Percentiles rank a stretch among this genome's conserved stretches.
Conservation (phyloP, 1,140 invertebrate species). For the Odontomachus brunneus region DNA sequence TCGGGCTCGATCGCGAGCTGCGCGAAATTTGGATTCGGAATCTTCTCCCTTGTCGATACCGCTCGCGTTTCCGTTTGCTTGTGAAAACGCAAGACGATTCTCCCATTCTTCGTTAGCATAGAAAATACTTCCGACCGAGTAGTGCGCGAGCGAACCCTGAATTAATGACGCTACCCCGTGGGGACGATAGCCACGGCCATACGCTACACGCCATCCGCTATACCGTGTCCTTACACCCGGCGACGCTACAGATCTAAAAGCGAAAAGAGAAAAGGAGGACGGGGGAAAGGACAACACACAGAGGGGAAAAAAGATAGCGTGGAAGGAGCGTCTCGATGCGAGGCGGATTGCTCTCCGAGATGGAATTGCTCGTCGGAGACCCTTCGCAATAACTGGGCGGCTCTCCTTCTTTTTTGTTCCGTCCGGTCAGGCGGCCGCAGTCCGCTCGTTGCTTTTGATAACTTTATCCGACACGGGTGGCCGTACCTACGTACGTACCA, state of each 20-base stretch:
- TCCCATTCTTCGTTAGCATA: conserved; percentile 39
- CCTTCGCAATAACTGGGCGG: conserved; percentile 67
- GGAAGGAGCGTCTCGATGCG: conserved; percentile 54
- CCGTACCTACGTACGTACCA: conserved; percentile 29
- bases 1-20: neutral
- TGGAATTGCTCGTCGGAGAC: conserved; percentile 67
- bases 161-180: conserved; percentile 60
- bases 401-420: conserved; percentile 1
- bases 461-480: conserved; percentile 59
- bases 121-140: conserved; percentile 39
- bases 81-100: conserved; percentile 5
- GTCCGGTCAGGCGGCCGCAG: neutral
- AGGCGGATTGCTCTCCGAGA: conserved; percentile 64
- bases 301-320: conserved; percentile 37
- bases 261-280: neutral
- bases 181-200: conserved; percentile 3
- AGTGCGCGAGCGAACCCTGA: conserved; percentile 46
- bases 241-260: conserved; percentile 14
- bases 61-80: neutral
- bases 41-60: neutral
- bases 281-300: neutral
- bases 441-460: conserved; percentile 68
- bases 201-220: neutral
- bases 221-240: conserved; percentile 3
- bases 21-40: neutral